A percentile compares a stretch with the other conserved stretches of the same genome.
phyloP scores from a whole-genome alignment of 2,888 invertebrate species.

The Lasioglossum villosulum region DNA sequence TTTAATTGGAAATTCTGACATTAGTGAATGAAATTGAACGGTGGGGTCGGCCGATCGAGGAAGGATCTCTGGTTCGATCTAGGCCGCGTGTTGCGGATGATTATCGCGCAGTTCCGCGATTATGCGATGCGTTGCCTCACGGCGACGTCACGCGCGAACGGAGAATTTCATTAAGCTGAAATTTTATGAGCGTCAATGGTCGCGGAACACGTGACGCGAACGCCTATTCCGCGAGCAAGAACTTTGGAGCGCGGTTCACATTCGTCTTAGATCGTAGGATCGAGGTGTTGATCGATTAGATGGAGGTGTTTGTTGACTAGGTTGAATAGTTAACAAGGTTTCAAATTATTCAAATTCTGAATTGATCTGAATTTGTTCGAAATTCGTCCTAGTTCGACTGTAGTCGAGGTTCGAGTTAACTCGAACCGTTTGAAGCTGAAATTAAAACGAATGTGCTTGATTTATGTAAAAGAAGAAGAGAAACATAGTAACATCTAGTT shows the following conservation, averaged over 20 bases:
- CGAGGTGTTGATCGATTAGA: background rate
- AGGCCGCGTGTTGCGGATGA: background rate
- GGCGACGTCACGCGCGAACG: background rate
- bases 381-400: too few relatives aligned
- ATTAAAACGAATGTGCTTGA: too few relatives aligned
- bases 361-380: background rate
- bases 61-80: background rate
- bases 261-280: background rate
- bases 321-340: background rate
- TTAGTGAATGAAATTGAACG: background rate
- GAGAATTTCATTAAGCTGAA: conserved; percentile 32
- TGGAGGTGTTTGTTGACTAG: background rate
- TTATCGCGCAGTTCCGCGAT: background rate
- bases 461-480: too few relatives aligned
- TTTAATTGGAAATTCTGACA: background rate
- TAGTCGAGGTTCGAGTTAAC: background rate
- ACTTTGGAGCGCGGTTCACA: conserved; percentile 31
- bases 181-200: conserved; percentile 30
- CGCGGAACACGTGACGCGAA: conserved; percentile 9
- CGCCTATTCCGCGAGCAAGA: background rate
- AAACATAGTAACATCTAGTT: too few relatives aligned
- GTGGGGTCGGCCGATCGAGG: background rate
- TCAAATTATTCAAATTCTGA: background rate
- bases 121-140: background rate
- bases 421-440: background rate